Evolutionary conservation across 2,797 vertebrate genomes (phyloP).

Genomic region (Melanotaenia boesemani): DNA sequence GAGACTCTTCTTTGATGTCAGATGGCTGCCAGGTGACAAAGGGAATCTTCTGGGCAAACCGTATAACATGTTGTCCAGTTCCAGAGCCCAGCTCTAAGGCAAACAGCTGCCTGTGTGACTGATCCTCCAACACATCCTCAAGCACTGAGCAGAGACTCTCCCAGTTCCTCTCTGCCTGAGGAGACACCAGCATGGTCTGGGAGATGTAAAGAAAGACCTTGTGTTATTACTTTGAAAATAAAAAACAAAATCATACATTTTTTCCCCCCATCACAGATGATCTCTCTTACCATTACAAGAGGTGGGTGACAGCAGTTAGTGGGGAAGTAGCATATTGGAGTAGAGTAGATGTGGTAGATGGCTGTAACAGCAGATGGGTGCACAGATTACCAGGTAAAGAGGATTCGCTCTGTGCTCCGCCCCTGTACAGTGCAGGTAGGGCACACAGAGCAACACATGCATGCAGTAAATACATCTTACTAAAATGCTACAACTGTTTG

Average conservation of each 20-base stretch:
- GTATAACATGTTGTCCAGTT: conserved; percentile 81
- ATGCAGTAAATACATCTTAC: background rate
- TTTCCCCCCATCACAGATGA: background rate
- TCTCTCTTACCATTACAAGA: conserved; percentile 40
- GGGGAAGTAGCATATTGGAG: conserved; percentile 34
- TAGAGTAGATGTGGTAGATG: conserved; percentile 27
- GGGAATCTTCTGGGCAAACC: conserved; percentile 80
- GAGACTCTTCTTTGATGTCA: conserved; percentile 77
- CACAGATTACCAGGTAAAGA: conserved; percentile 77
- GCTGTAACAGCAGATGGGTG: conserved; percentile 60
- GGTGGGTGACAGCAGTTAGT: conserved; percentile 5
- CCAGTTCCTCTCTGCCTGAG: conserved; percentile 82
- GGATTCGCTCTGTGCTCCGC: conserved; percentile 67
- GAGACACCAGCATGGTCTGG: conserved; percentile 81
- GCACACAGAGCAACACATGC: background rate
- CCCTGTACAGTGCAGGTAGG: conserved; percentile 3
- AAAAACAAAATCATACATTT: background rate
- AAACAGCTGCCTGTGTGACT: conserved; percentile 75
- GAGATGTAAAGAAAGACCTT: background rate
- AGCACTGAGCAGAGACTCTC: conserved; percentile 74
- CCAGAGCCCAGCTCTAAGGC: conserved; percentile 83
- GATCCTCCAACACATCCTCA: conserved; percentile 73
- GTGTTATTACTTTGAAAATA: background rate
- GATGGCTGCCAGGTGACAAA: conserved; percentile 83
- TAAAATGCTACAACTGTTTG: background rate